These are phyloP conservation scores for Dolichopus griseipennis DNA, from an alignment of 2,888 invertebrate species.

Conservation along the genomic window DNA sequence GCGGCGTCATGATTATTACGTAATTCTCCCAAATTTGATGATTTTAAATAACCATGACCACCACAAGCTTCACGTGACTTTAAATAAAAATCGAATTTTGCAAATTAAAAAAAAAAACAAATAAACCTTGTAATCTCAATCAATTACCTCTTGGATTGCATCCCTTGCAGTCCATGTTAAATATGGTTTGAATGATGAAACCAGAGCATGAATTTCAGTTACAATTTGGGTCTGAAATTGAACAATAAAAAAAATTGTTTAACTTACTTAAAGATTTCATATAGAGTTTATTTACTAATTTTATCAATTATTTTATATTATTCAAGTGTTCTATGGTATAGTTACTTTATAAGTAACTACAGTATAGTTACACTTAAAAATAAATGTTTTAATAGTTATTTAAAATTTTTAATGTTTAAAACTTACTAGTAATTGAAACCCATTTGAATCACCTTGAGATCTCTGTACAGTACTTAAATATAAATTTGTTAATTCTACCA, in stretches of 20 bases:
- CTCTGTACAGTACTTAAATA: conserved; percentile 62
- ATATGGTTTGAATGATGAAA: conserved; percentile 56
- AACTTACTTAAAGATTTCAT: too few species aligned
- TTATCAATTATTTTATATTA: too few species aligned
- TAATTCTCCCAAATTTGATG: conserved; percentile 75
- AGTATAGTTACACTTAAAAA: too few species aligned
- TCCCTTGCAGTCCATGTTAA: conserved; percentile 68
- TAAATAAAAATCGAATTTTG: not conserved
- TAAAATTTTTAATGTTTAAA: not conserved
- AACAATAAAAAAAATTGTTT: not conserved
- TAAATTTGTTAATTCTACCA: conserved; percentile 53
- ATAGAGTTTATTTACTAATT: too few species aligned
- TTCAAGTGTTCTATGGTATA: too few species aligned
- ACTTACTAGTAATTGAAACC: conserved; percentile 39
- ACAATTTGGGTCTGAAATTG: conserved; percentile 41
- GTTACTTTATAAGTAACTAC: too few species aligned
- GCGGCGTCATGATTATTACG: conserved; percentile 81
- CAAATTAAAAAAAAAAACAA: not conserved
- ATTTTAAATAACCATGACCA: conserved; percentile 69
- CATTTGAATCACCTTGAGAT: conserved; percentile 46
- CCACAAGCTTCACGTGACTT: conserved; percentile 72
- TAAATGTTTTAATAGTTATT: too few species aligned
- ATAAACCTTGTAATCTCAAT: not conserved
- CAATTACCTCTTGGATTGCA: conserved; percentile 60
- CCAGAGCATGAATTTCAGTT: conserved; percentile 56